Evolutionary conservation across 2,888 invertebrate genomes (phyloP).

Genomic region (Silvanus unidentatus): DNA sequence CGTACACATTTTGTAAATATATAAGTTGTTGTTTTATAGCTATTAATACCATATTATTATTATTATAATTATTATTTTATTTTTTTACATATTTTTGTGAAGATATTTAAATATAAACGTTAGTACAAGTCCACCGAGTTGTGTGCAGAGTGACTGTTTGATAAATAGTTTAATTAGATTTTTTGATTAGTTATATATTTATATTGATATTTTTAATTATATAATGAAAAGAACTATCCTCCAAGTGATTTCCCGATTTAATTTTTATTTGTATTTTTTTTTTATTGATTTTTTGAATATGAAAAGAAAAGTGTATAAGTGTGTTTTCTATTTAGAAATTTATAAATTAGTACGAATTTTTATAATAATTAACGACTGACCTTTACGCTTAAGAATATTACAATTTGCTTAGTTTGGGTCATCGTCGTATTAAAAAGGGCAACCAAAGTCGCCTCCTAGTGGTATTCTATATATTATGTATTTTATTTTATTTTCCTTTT

Average conservation of each 20-base stretch:
- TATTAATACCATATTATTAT: constrained; percentile 46
- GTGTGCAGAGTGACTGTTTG: constrained; percentile 47
- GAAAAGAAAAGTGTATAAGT: constrained; percentile 46
- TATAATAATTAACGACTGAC: constrained; percentile 32
- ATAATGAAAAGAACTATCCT: constrained; percentile 32
- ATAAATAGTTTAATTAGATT: constrained; percentile 45
- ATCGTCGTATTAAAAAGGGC: constrained; percentile 30
- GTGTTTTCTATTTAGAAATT: constrained; percentile 48
- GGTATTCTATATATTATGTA: constrained; percentile 24
- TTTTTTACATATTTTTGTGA: constrained; percentile 51
- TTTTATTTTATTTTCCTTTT: constrained; percentile 15
- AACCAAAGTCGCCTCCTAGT: constrained; percentile 18
- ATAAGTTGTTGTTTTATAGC: constrained; percentile 50
- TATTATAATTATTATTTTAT: constrained; percentile 49
- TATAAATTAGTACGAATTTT: constrained; percentile 43
- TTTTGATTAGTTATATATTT: constrained; percentile 46
- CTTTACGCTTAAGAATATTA: constrained; percentile 35
- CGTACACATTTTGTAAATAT: constrained; percentile 45
- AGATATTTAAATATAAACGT: constrained; percentile 50
- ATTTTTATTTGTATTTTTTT: constrained; percentile 38
- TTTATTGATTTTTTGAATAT: constrained; percentile 44
- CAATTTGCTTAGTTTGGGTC: constrained; percentile 33
- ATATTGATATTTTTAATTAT: constrained; percentile 45
- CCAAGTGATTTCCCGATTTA: constrained; percentile 41
- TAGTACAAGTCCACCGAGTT: constrained; percentile 46